phyloP scores from a whole-genome alignment of 2,888 invertebrate species.

The Tortrix viridana region DNA sequence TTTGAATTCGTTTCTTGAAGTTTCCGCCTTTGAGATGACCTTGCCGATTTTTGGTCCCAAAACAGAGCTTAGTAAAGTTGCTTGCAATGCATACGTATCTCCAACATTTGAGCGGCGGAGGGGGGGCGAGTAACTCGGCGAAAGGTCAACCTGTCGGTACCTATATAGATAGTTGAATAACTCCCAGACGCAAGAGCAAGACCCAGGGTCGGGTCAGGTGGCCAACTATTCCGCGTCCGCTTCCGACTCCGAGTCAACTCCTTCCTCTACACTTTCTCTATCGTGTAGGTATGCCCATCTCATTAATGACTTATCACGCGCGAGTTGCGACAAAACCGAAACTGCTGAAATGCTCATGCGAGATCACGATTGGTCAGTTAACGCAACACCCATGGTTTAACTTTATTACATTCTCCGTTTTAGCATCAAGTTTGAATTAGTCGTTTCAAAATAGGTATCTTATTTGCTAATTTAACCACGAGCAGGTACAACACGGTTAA shows the following conservation, averaged over 20 bases:
- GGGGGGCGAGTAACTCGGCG: conserved; percentile 37
- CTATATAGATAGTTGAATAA: conserved; percentile 73
- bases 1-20: not conserved
- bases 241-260: conserved; percentile 59
- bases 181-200: conserved; percentile 53
- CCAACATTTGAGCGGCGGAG: conserved; percentile 10
- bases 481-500: not conserved
- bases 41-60: conserved; percentile 12
- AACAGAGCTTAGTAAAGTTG: not conserved
- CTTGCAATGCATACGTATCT: conserved; percentile 11
- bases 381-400: too few species aligned
- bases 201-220: conserved; percentile 69
- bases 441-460: too few species aligned
- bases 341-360: conserved; percentile 44
- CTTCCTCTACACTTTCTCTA: conserved; percentile 68
- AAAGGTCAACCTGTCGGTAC: conserved; percentile 71
- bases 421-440: too few species aligned
- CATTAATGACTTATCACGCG: conserved; percentile 38
- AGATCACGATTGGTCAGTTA: conserved; percentile 45
- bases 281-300: conserved; percentile 58
- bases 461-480: too few species aligned
- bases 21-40: conserved; percentile 18
- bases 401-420: too few species aligned
- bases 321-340: conserved; percentile 32
- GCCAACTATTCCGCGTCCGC: conserved; percentile 72